These are phyloP conservation scores for Oxytorus armatus DNA, from an alignment of 2,888 invertebrate genomes.

Conservation along the genomic window DNA sequence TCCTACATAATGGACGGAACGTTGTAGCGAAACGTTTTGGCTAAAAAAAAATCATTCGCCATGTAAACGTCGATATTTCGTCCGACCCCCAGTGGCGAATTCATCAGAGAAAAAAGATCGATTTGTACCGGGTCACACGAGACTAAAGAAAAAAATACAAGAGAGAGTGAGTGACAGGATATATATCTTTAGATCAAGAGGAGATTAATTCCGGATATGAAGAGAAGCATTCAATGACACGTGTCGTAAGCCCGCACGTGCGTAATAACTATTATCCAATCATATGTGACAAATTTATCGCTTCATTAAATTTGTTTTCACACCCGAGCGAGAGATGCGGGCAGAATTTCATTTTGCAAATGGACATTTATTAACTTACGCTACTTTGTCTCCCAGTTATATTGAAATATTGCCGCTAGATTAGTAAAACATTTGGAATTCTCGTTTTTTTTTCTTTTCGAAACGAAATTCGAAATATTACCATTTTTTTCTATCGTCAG, in stretches of 20 bases:
- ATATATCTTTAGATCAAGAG: not conserved
- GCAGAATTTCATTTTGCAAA: not conserved
- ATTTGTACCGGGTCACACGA: conserved; percentile 22
- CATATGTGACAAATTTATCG: not conserved
- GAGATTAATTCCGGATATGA: not conserved
- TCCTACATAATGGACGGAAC: conserved; percentile 20
- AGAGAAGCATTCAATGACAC: not conserved
- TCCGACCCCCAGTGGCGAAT: conserved; percentile 1
- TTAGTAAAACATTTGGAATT: too few species aligned
- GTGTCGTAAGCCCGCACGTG: too few species aligned
- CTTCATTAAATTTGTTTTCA: not conserved
- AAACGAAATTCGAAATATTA: too few species aligned
- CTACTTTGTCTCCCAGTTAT: too few species aligned
- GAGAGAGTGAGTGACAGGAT: not conserved
- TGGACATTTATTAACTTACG: not conserved
- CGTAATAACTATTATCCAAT: too few species aligned
- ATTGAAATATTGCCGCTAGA: too few species aligned
- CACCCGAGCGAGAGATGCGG: not conserved
- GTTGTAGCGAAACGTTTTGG: conserved; percentile 13
- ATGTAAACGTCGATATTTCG: conserved; percentile 11
- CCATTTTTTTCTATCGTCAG: too few species aligned
- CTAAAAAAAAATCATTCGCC: conserved; percentile 30
- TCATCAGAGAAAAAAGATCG: conserved; percentile 31
- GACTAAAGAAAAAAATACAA: conserved; percentile 15
- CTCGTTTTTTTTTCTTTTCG: too few species aligned